Evolutionary conservation across 1,140 invertebrate species (phyloP).

Genomic region (Apis dorsata): DNA sequence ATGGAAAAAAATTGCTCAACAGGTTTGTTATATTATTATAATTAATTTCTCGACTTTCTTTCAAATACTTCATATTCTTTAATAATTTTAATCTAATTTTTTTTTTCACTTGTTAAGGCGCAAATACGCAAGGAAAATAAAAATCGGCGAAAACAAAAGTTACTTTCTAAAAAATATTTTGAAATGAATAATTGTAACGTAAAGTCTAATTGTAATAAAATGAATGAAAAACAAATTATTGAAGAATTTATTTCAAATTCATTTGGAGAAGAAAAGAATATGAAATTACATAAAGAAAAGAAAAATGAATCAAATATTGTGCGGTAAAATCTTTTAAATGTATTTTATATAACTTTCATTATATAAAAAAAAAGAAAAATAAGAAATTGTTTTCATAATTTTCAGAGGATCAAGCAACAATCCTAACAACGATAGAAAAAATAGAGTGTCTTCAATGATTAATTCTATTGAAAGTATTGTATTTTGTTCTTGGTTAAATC

Average conservation of each 20-base stretch:
- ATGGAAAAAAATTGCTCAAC: conserved; percentile 27
- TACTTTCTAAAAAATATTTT: not conserved
- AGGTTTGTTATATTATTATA: not conserved
- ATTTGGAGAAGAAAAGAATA: conserved; percentile 32
- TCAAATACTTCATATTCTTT: not conserved
- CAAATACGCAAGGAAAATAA: conserved; percentile 17
- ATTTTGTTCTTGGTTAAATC: conserved; percentile 59
- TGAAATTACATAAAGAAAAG: conserved; percentile 10
- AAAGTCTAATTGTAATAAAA: conserved; percentile 10
- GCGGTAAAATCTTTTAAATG: conserved; percentile 12
- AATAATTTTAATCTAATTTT: not conserved
- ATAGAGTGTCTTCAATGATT: not conserved
- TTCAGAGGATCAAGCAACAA: not conserved
- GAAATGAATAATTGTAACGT: not conserved
- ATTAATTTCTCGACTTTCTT: not conserved
- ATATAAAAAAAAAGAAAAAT: not conserved
- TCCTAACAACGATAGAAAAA: not conserved
- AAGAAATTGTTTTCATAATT: not conserved
- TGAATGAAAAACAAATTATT: conserved; percentile 20
- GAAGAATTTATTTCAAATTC: conserved; percentile 28
- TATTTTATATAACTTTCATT: not conserved
- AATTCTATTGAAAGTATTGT: not conserved
- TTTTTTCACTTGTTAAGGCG: not conserved
- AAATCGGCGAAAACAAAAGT: not conserved
- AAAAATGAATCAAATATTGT: not conserved